Base-by-base conservation (phyloP, 2,113 vertebrate genomes). In the Prunella himalayana region DNA sequence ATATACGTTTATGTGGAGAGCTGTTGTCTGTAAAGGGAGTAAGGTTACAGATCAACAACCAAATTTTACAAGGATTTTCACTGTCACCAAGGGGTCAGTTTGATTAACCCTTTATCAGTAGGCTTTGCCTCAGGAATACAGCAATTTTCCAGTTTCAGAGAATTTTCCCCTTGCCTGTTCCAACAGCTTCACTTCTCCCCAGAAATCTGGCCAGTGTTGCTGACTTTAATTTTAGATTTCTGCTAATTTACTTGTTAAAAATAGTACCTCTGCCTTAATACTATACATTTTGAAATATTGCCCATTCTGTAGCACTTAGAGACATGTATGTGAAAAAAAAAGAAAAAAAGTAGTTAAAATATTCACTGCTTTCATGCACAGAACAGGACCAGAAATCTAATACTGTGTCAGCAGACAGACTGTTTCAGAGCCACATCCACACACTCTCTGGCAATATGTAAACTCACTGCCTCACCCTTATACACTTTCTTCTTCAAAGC, bases 321-420 rank as follows among this genome's bases (percentile, higher is more conserved):
- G 33, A 90, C 92, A 63, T 20, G 10, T 10, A 91, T 11, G 28
- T 21, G 33, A 47, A 22, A 25, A 64, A 75, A n/a, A 42, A 35
- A 37, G 11, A 19, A 41, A 60, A 60, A 30, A 56, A n/a, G 20
- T 35, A 76, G 76, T 82, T 91, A 66, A 95, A 82, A 80, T 81
- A 81, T 73, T 64, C 59, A 68, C 39, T 64, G 16, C 61, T 96
- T 89, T 85, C 31, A 91, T 33, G 59, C 39, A 89, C 37, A 82
- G 84, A 94, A 66, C 84, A 84, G 82, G 72, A 92, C 50, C 41
- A 93, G 88, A 95, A 97, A 97, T 91, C 61, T 88, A 94, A 93
- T 87, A 84, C 25, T 73, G 78, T 91, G 91, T 84, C 86, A 94
- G 82, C 35, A 86, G 86, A 87, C 85, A 82, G 77, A 75, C 33